Evolutionary conservation across 2,113 vertebrate genomes (phyloP).

Genomic region (Amphiprion ocellaris): DNA sequence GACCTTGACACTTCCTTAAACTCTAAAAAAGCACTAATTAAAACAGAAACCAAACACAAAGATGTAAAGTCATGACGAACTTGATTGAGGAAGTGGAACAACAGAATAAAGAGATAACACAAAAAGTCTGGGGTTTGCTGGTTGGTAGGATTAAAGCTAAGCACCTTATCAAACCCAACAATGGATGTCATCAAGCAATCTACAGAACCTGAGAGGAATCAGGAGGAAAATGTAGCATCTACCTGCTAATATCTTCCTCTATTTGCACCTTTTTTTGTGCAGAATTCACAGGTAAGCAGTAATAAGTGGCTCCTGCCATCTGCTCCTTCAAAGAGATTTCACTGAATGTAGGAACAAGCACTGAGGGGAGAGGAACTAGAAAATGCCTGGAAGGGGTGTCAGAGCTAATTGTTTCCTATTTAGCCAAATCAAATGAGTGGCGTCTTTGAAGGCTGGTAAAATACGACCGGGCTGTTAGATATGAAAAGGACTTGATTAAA

Average conservation of each 20-base stretch:
- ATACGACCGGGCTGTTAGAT: slow-evolving; percentile 67
- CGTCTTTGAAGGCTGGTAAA: slow-evolving; percentile 39
- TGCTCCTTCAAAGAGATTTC: slow-evolving; percentile 35
- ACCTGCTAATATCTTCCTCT: background rate
- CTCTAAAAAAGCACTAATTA: no score
- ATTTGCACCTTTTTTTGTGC: slow-evolving; percentile 22
- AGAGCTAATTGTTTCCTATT: slow-evolving; percentile 71
- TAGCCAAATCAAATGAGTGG: slow-evolving; percentile 68
- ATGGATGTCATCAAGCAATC: background rate
- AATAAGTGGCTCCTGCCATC: slow-evolving; percentile 34
- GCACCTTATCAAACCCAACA: no score
- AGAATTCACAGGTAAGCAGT: slow-evolving; percentile 22
- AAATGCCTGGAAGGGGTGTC: slow-evolving; percentile 56
- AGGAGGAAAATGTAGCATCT: background rate
- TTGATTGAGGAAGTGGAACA: no score
- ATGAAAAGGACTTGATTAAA: slow-evolving; percentile 59
- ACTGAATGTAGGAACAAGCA: slow-evolving; percentile 6
- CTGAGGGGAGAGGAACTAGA: slow-evolving; percentile 4
- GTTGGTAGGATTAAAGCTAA: no score
- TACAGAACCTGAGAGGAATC: background rate
- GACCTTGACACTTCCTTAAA: no score
- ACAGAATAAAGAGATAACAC: no score
- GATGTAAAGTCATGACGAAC: no score
- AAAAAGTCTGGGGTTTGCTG: no score
- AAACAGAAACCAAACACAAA: no score